Evolutionary conservation across 2,113 vertebrate species (phyloP).

Genomic region (Meles meles): DNA sequence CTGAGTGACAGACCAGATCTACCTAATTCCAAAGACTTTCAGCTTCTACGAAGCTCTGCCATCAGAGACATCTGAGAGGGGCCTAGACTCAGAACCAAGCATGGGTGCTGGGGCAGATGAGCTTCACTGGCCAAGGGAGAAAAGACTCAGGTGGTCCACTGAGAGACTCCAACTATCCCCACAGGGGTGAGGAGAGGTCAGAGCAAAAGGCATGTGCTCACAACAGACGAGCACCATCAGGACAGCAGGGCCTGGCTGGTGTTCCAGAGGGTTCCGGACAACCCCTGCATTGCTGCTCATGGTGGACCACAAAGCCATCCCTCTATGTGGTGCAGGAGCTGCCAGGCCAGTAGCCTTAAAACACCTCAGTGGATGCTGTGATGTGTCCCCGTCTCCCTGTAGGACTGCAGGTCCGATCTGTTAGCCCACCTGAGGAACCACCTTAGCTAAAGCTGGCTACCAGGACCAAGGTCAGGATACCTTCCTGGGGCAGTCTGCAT

Average conservation of each 20-base stretch:
- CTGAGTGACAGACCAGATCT: not conserved
- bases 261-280: not conserved
- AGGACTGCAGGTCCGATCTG: not conserved
- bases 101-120: rapidly evolving
- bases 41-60: not conserved
- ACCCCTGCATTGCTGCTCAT: not conserved
- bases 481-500: not conserved
- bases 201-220: not conserved
- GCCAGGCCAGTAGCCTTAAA: not conserved
- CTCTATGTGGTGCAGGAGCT: rapidly evolving
- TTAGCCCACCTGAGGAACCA: rapidly evolving
- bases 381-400: rapidly evolving
- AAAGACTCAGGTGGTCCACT: not conserved
- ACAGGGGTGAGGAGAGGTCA: not conserved
- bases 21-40: not conserved
- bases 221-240: rapidly evolving
- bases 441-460: not conserved
- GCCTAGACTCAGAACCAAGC: not conserved
- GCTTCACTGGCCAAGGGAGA: not conserved
- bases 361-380: not conserved
- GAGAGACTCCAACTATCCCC: not conserved
- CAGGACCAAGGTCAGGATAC: not conserved
- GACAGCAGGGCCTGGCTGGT: not conserved
- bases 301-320: rapidly evolving
- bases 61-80: not conserved